phyloP scores from a whole-genome alignment of 2,888 invertebrate species.

The Pimpla rufipes region DNA sequence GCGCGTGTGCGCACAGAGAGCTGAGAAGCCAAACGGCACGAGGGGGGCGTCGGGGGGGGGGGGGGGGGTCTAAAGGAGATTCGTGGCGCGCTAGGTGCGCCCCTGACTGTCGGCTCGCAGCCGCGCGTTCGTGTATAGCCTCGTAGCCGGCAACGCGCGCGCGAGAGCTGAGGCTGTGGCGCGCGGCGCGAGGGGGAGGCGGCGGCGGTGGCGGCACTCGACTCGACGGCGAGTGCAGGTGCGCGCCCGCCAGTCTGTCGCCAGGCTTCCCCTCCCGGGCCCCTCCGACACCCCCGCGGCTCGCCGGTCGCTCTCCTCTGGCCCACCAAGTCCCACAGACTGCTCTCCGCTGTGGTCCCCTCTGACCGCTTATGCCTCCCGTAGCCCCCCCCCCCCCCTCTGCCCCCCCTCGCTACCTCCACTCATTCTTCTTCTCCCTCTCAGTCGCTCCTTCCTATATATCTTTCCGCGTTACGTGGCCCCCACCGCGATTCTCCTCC shows the following conservation, averaged over 20 bases:
- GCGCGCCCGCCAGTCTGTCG: conserved; percentile 84
- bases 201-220: conserved; percentile 65
- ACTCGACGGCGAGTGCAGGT: conserved; percentile 81
- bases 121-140: conserved; percentile 53
- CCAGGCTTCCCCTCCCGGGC: conserved; percentile 77
- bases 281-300: conserved; percentile 67
- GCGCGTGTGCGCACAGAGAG: background rate
- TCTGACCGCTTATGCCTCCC: conserved; percentile 70
- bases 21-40: conserved; percentile 32
- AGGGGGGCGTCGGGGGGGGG: background rate
- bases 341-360: conserved; percentile 71
- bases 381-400: conserved; percentile 46
- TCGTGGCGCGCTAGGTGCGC: conserved; percentile 76
- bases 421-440: conserved; percentile 41
- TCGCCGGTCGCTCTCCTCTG: conserved; percentile 69
- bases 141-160: conserved; percentile 61
- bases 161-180: conserved; percentile 35
- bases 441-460: conserved; percentile 53
- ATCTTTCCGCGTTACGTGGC: conserved; percentile 17
- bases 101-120: conserved; percentile 78
- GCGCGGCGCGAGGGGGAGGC: conserved; percentile 58
- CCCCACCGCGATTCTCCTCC: conserved; percentile 16
- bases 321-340: conserved; percentile 69
- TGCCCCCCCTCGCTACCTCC: background rate
- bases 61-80: conserved; percentile 15